Base-by-base conservation (phyloP, 1,140 invertebrate species). In the Bombus consobrinus region DNA sequence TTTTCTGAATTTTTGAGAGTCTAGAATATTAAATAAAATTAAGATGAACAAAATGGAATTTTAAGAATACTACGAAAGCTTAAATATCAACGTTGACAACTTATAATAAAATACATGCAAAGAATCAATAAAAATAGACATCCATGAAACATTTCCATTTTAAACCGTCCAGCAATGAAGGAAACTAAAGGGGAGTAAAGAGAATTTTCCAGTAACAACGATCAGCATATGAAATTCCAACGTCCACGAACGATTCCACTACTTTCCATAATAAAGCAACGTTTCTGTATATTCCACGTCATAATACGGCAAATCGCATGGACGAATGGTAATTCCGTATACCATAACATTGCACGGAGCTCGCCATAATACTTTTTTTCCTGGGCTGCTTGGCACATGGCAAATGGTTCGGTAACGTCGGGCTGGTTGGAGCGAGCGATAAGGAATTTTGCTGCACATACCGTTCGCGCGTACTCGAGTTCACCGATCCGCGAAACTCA, bases 401-500 rank as follows among this genome's bases (percentile, higher is more conserved):
- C 47, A 53, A 53, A 53, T 53, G 89, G 85, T 62, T 90, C 80
- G 74, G 71, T 22, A 89, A 85, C 86, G 79, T 87, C 57, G 57
- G 74, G 74, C 77, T 78, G 75, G 62, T 64, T 87, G 85, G 75
- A 77, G 81, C 66, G 62, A 89, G 69, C 85, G 83, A 88, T 90
- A 91, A 90, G 86, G 81, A 88, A 90, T 91, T 90, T 82, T 64
- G 71, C 74, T 66, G 86, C 62, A 28, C 88, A 87, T 87, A 64
- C 85, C 88, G 59, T 73, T 88, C 76, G 88, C 79, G 80, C 89
- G 86, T 73, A 83, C 68, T 86, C 85, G 89, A 83, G 92, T 93
- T 94, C 91, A 92, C 82, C 90, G 91, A 92, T 93, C 93, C 92
- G 91, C 89, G 86, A 93, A 93, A 94, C 92, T 87, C 92, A 85